Percentiles rank a stretch among this genome's conserved stretches.
Evolutionary conservation across 2,113 vertebrate genomes (phyloP).

Genomic region (Bothrops jararaca): DNA sequence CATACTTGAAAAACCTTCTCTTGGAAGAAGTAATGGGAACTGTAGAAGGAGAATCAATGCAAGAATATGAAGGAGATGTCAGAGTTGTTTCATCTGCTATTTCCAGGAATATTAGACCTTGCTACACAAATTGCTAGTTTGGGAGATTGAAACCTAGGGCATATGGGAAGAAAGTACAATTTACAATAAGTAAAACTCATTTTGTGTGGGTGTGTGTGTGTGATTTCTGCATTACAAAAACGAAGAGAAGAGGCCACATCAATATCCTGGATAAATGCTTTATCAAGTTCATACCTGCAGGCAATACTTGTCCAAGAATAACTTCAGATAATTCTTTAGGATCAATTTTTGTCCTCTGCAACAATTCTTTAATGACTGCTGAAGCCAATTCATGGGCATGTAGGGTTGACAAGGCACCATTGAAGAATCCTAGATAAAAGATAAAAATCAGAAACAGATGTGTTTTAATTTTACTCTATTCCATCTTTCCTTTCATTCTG

Average conservation of each 20-base stretch:
- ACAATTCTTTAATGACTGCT: conserved; percentile 80
- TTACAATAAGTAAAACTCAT: background rate
- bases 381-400: conserved; percentile 80
- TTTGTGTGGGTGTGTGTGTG: background rate
- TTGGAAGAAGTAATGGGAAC: background rate
- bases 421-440: conserved; percentile 78
- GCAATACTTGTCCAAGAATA: conserved; percentile 90
- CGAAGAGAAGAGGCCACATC: background rate
- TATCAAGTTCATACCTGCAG: conserved; percentile 78
- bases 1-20: background rate
- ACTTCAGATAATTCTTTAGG: conserved; percentile 91
- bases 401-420: conserved; percentile 79
- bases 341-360: conserved; percentile 77
- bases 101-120: background rate
- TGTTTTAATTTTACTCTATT: background rate
- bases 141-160: background rate
- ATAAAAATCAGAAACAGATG: background rate
- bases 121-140: background rate
- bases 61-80: background rate
- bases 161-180: background rate
- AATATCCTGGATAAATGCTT: background rate
- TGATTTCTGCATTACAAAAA: background rate
- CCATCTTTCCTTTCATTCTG: background rate
- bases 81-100: background rate
- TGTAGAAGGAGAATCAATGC: too few species aligned